phyloP scores from a whole-genome alignment of 2,113 vertebrate species.

The Microtus pennsylvanicus region DNA sequence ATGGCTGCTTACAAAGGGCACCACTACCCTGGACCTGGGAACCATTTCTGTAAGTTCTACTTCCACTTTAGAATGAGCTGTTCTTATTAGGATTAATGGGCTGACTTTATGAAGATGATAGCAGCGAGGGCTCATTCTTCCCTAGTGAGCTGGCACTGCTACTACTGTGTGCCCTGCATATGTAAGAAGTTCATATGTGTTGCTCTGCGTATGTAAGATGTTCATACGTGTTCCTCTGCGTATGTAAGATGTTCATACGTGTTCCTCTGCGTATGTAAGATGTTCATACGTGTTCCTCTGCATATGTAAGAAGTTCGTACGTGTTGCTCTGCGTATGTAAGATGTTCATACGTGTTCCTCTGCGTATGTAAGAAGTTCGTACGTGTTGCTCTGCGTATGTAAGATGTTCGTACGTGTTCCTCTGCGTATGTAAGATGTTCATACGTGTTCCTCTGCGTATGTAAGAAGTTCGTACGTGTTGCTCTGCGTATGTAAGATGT shows the following conservation, averaged over 20 bases:
- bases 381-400: no score
- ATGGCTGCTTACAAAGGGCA: conserved; percentile 99
- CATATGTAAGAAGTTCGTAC: fast-evolving
- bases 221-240: fast-evolving
- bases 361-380: no score
- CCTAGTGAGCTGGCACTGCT: background rate
- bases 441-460: no score
- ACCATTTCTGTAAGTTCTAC: conserved; percentile 96
- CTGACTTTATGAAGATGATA: background rate
- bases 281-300: fast-evolving
- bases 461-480: no score
- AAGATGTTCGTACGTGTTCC: no score
- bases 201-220: fast-evolving
- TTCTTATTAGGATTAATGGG: background rate
- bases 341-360: fast-evolving
- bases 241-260: no score
- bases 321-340: background rate
- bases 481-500: background rate
- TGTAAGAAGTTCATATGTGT: no score
- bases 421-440: no score
- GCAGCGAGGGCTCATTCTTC: background rate
- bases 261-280: background rate
- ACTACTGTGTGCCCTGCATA: no score
- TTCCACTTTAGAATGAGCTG: conserved; percentile 11
- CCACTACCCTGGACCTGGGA: conserved; percentile 98